A percentile compares a stretch with the other conserved stretches of the same genome.
Conservation (phyloP, 2,888 invertebrate species). For the Chrysomela aeneicollis region DNA sequence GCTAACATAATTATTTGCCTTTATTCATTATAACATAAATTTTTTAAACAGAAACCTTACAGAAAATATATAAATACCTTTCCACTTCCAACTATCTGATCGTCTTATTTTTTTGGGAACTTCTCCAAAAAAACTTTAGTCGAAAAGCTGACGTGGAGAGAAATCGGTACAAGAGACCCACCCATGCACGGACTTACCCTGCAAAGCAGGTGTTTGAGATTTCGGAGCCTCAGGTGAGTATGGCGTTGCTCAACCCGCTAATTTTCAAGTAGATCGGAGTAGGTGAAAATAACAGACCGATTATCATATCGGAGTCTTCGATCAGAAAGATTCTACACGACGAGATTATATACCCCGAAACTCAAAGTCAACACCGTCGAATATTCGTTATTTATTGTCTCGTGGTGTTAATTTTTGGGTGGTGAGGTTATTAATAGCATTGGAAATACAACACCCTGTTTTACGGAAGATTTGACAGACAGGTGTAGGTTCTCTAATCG, state of each 20-base stretch:
- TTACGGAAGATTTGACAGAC: background rate
- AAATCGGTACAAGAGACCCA: no score
- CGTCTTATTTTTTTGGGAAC: no score
- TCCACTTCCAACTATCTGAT: no score
- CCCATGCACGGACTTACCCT: background rate
- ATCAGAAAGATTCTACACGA: conserved; percentile 40
- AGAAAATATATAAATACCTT: no score
- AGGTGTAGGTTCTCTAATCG: background rate
- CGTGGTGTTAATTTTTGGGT: conserved; percentile 28
- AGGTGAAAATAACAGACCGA: conserved; percentile 61
- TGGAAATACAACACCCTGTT: conserved; percentile 20
- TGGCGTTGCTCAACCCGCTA: conserved; percentile 54
- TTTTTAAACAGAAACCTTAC: no score
- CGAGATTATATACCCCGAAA: conserved; percentile 53
- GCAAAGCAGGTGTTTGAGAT: conserved; percentile 53
- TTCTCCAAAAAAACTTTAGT: no score
- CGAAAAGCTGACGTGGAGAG: no score
- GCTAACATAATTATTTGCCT: no score
- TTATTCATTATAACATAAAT: no score
- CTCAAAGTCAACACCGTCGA: conserved; percentile 56
- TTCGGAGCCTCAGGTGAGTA: conserved; percentile 49
- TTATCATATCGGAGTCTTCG: conserved; percentile 55
- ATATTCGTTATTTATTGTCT: conserved; percentile 51
- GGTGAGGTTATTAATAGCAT: conserved; percentile 24
- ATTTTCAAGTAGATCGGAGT: conserved; percentile 61